Evolutionary conservation across 2,113 vertebrate species (phyloP).

Genomic region (Sminthopsis crassicaudata): DNA sequence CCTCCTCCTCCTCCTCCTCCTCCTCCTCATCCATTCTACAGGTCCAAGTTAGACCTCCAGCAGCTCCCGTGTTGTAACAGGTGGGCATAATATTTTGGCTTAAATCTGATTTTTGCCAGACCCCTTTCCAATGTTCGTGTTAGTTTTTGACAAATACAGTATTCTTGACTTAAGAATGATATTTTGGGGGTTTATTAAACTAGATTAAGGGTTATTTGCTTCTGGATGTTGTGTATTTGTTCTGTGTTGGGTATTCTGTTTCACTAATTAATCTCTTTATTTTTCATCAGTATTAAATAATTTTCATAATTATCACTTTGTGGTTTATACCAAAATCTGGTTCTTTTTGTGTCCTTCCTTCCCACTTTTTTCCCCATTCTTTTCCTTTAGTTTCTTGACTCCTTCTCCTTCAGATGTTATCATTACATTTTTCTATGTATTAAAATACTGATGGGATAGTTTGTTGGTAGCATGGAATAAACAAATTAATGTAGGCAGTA

Average conservation of each 20-base stretch:
- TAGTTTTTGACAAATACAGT: not conserved
- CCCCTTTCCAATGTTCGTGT: not conserved
- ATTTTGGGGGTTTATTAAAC: not conserved
- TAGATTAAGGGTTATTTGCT: not conserved
- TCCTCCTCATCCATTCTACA: no score
- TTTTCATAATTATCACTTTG: not conserved
- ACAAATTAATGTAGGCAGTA: not conserved
- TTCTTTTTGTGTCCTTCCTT: not conserved
- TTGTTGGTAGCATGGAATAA: not conserved
- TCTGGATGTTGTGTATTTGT: not conserved
- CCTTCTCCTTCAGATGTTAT: not conserved
- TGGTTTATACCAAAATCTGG: not conserved
- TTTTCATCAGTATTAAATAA: not conserved
- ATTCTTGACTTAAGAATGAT: not conserved
- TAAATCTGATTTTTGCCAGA: not conserved
- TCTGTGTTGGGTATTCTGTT: not conserved
- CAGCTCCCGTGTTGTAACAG: not conserved
- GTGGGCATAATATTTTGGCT: not conserved
- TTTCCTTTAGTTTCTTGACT: not conserved
- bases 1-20: no score
- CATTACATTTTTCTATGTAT: not conserved
- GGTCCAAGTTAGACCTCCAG: no score
- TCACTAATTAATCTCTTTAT: not conserved
- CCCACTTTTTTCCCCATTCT: not conserved
- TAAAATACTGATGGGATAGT: not conserved